Conservation (phyloP, 2,797 vertebrate genomes). For the Benthosema pterotum region DNA sequence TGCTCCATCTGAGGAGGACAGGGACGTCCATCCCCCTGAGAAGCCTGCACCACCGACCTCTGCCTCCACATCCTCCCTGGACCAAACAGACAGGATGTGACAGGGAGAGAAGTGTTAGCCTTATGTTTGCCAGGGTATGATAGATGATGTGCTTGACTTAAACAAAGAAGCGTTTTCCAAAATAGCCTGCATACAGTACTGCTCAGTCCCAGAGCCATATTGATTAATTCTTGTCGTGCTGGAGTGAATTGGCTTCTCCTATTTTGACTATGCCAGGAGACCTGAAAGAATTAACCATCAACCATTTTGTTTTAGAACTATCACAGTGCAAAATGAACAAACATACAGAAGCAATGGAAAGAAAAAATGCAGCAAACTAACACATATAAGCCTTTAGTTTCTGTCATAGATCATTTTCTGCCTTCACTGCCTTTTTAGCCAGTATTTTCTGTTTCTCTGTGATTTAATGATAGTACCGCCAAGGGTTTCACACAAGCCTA, state of each 20-base stretch:
- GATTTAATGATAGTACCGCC: constrained; percentile 56
- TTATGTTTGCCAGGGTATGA: constrained; percentile 2
- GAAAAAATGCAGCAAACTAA: constrained; percentile 34
- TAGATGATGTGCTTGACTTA: constrained; percentile 25
- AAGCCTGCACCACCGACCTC: constrained; percentile 88
- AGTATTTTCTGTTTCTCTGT: constrained; percentile 41
- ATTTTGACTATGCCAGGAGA: neutral
- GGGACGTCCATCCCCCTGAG: constrained; percentile 95
- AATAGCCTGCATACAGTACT: constrained; percentile 17
- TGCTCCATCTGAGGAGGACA: constrained; percentile 91
- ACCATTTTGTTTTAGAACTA: no score
- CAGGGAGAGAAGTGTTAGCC: neutral
- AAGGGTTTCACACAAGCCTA: constrained; percentile 39
- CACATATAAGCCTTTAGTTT: constrained; percentile 33
- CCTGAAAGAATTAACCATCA: constrained; percentile 1
- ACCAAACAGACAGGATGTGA: constrained; percentile 34
- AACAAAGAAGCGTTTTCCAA: constrained; percentile 26
- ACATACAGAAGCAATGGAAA: neutral
- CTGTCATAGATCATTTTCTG: constrained; percentile 33
- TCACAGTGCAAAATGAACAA: constrained; percentile 19
- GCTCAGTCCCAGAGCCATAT: constrained; percentile 14
- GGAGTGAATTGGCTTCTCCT: constrained; percentile 44
- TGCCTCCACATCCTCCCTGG: constrained; percentile 92
- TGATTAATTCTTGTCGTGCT: constrained; percentile 42
- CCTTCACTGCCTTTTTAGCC: constrained; percentile 36